Evolutionary conservation across 2,113 vertebrate genomes (phyloP).

Genomic region (Cyphomyrus plagiostoma): DNA sequence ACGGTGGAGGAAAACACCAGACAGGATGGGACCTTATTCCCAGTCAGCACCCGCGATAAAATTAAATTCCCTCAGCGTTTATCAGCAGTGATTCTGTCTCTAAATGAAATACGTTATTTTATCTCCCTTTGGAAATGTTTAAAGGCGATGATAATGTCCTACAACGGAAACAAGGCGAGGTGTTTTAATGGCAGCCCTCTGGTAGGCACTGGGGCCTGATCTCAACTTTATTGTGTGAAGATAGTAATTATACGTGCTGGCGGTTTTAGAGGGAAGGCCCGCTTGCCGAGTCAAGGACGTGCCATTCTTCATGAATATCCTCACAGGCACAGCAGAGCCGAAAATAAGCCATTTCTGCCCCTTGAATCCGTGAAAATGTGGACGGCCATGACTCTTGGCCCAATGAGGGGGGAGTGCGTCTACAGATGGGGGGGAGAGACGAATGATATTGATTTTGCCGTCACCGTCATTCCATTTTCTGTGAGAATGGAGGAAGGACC

Average conservation of each 20-base stretch:
- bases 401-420: neutral
- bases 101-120: constrained; percentile 8
- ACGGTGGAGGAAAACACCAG: neutral
- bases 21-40: neutral
- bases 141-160: neutral
- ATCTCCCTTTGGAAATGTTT: constrained; percentile 5
- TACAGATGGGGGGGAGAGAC: neutral
- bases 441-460: neutral
- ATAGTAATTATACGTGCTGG: neutral
- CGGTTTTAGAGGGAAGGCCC: neutral
- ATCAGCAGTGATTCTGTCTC: neutral
- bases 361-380: neutral
- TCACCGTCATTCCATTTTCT: neutral
- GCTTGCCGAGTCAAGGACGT: neutral
- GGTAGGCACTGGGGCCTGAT: neutral
- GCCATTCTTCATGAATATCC: constrained; percentile 6
- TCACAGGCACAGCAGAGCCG: neutral
- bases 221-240: neutral
- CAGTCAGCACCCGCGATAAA: neutral
- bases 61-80: constrained; percentile 3
- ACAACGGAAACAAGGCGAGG: neutral
- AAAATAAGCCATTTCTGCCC: neutral
- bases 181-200: neutral
- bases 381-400: neutral
- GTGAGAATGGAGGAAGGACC: neutral